Percentiles rank a stretch among this genome's conserved stretches.
These are phyloP conservation scores for Trachymyrmex septentrionalis DNA, from an alignment of 1,140 invertebrate species.

Conservation along the genomic window DNA sequence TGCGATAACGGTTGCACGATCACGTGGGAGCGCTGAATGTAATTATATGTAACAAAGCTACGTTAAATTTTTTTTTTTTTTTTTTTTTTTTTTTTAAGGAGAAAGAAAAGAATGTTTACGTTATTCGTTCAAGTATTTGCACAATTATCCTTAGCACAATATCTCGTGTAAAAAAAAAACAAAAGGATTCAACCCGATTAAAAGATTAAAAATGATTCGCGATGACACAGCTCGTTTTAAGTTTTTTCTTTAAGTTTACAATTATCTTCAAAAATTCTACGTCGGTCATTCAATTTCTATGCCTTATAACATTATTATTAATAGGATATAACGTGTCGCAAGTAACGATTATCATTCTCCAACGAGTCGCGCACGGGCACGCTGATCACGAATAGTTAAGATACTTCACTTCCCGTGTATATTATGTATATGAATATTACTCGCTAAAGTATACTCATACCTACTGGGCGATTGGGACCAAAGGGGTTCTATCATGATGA, in stretches of 20 bases:
- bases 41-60: neutral
- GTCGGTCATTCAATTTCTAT: slow-evolving; percentile 41
- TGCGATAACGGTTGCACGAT: neutral
- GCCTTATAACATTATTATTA: slow-evolving; percentile 50
- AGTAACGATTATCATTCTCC: neutral
- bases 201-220: slow-evolving; percentile 38
- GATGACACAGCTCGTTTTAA: neutral
- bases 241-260: neutral
- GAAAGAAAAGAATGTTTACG: neutral
- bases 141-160: slow-evolving; percentile 1
- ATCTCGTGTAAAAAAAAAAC: neutral
- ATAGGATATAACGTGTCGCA: slow-evolving; percentile 50
- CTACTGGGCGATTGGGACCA: neutral
- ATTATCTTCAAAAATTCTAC: slow-evolving; percentile 30
- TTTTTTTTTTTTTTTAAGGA: neutral
- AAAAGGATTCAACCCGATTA: neutral
- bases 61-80: neutral
- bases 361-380: slow-evolving; percentile 19
- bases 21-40: neutral
- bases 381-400: slow-evolving; percentile 30
- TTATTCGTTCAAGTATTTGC: slow-evolving; percentile 7
- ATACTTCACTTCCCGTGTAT: slow-evolving; percentile 30
- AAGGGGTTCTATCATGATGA: slow-evolving; percentile 53
- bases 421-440: slow-evolving; percentile 31
- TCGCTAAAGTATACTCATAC: slow-evolving; percentile 17